Percentiles rank a stretch among this genome's conserved stretches.
Evolutionary conservation across 2,797 vertebrate genomes (phyloP).

Genomic region (Sebastes wilsoni): DNA sequence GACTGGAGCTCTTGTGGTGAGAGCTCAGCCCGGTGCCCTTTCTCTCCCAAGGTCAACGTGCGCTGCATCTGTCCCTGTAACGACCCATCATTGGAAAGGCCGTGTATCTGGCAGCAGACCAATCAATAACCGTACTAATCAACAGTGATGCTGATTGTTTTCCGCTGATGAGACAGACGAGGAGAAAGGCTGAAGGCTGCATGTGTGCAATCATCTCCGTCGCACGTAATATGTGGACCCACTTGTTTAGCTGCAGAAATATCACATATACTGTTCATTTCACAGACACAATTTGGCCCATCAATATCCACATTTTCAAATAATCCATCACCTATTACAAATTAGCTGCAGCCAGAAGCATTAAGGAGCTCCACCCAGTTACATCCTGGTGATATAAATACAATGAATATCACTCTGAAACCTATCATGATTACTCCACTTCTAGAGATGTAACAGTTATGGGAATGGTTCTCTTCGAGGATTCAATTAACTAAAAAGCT

Average conservation of each 20-base stretch:
- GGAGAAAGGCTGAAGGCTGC: slow-evolving; percentile 44
- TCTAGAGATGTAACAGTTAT: slow-evolving; percentile 59
- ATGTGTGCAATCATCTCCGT: slow-evolving; percentile 35
- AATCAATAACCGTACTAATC: slow-evolving; percentile 83
- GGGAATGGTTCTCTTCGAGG: slow-evolving; percentile 65
- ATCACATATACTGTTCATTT: slow-evolving; percentile 43
- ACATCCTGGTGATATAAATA: slow-evolving; percentile 39
- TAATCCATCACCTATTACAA: slow-evolving; percentile 38
- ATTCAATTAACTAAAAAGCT: slow-evolving; percentile 83
- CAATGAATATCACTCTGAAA: slow-evolving; percentile 51
- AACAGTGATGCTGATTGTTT: slow-evolving; percentile 80
- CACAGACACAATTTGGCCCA: slow-evolving; percentile 36
- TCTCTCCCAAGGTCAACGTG: slow-evolving; percentile 76
- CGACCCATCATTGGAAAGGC: slow-evolving; percentile 67
- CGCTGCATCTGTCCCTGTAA: slow-evolving; percentile 66
- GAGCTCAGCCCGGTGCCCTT: slow-evolving; percentile 54
- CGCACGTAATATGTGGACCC: slow-evolving; percentile 10
- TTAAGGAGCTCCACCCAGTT: slow-evolving; percentile 15
- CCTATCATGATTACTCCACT: slow-evolving; percentile 30
- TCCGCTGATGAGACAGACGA: slow-evolving; percentile 67
- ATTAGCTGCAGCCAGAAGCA: background rate
- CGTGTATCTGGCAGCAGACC: slow-evolving; percentile 73
- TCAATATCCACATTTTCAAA: slow-evolving; percentile 41
- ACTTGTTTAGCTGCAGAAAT: slow-evolving; percentile 6
- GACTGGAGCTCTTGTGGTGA: slow-evolving; percentile 24